A percentile compares a stretch with the other conserved stretches of the same genome.
Evolutionary conservation across 1,140 invertebrate genomes (phyloP).

Genomic region (Drosophila ohnishii): DNA sequence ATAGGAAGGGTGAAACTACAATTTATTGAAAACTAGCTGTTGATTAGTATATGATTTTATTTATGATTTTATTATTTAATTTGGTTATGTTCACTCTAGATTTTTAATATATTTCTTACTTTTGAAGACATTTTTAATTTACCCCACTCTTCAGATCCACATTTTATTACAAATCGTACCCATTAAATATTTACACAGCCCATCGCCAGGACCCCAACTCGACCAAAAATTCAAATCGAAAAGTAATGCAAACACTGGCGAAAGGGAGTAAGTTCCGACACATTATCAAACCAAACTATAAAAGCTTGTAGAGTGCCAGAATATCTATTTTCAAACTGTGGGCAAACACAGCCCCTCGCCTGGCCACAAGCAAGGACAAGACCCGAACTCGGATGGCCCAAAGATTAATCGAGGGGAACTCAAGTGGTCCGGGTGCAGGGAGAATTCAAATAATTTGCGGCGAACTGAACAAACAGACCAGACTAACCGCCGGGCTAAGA

Average conservation of each 20-base stretch:
- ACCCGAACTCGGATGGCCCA: constrained; percentile 20
- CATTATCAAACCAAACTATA: constrained; percentile 57
- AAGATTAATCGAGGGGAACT: constrained; percentile 68
- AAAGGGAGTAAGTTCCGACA: constrained; percentile 26
- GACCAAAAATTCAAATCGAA: constrained; percentile 35
- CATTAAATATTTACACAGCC: constrained; percentile 5
- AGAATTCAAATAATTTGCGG: constrained; percentile 74
- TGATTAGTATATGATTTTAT: too few relatives aligned
- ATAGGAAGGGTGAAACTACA: too few relatives aligned
- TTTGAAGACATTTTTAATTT: not conserved
- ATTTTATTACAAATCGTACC: not conserved
- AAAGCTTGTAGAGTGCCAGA: constrained; percentile 53
- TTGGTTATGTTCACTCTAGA: too few relatives aligned
- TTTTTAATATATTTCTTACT: not conserved
- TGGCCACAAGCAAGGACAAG: constrained; percentile 21
- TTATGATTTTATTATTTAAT: too few relatives aligned
- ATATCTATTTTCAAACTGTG: constrained; percentile 61
- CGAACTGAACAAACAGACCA: constrained; percentile 63
- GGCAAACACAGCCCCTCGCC: constrained; percentile 37
- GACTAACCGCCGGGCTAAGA: constrained; percentile 41
- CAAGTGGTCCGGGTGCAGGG: constrained; percentile 16
- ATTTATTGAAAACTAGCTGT: too few relatives aligned
- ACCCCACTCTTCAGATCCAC: not conserved
- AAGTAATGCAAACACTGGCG: constrained; percentile 25
- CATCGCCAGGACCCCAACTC: not conserved